These are phyloP conservation scores for Caenorhabditis latens DNA, from an alignment of 1,140 invertebrate species.

Conservation along the genomic window DNA sequence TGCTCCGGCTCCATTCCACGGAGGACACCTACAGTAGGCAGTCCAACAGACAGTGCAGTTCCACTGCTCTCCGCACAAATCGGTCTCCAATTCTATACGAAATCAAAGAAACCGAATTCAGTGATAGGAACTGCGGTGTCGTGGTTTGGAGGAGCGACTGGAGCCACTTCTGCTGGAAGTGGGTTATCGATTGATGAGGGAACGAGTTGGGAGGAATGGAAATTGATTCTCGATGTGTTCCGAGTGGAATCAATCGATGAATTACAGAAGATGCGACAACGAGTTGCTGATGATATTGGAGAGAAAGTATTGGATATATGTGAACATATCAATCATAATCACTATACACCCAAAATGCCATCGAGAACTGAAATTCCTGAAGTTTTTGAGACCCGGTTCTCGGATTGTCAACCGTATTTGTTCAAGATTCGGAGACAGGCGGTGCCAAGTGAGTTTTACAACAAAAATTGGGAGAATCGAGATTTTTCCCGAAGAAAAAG, in stretches of 20 bases:
- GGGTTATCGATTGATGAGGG: not conserved
- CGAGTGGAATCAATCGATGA: constrained; percentile 55
- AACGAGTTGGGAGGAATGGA: constrained; percentile 58
- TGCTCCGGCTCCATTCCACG: constrained; percentile 28
- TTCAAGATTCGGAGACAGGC: constrained; percentile 52
- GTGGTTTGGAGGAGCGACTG: constrained; percentile 20
- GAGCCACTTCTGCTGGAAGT: not conserved
- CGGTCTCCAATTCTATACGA: constrained; percentile 58
- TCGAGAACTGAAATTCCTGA: constrained; percentile 44
- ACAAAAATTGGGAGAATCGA: too few species aligned
- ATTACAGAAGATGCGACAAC: constrained; percentile 34
- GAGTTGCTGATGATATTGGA: constrained; percentile 56
- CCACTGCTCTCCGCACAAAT: constrained; percentile 33
- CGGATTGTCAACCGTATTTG: constrained; percentile 61
- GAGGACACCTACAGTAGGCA: constrained; percentile 56
- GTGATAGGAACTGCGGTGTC: constrained; percentile 18
- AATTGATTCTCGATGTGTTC: constrained; percentile 59
- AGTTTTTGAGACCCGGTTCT: constrained; percentile 58
- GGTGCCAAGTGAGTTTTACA: constrained; percentile 43
- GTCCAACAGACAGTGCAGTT: constrained; percentile 58
- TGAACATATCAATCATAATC: constrained; percentile 54
- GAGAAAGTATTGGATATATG: constrained; percentile 58
- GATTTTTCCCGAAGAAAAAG: too few species aligned
- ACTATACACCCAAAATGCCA: constrained; percentile 61
- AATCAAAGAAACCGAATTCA: constrained; percentile 25